Conservation (phyloP, 2,113 vertebrate species). For the Coregonus clupeaformis region DNA sequence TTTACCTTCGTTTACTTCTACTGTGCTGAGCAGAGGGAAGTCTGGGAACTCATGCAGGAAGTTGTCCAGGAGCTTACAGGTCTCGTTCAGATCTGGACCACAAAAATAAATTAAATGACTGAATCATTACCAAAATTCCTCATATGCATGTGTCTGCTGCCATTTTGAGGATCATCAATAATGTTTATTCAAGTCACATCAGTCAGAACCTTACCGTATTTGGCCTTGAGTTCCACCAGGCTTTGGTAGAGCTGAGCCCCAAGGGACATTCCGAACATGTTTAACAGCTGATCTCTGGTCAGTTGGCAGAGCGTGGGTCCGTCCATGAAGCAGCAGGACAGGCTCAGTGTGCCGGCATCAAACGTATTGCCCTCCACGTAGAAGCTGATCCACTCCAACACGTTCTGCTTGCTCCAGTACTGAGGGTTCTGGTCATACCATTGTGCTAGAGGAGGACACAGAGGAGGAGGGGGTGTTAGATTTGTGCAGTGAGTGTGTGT, state of each 20-base stretch:
- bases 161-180: background rate
- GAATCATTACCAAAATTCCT: too few relatives aligned
- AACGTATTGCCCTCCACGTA: slow-evolving; percentile 85
- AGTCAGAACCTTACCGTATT: slow-evolving; percentile 55
- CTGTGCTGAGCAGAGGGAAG: slow-evolving; percentile 62
- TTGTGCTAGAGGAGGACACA: slow-evolving; percentile 60
- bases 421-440: slow-evolving; percentile 82
- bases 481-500: background rate
- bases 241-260: slow-evolving; percentile 83
- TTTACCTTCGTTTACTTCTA: slow-evolving; percentile 54
- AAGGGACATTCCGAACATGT: slow-evolving; percentile 77
- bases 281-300: slow-evolving; percentile 73
- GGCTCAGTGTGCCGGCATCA: slow-evolving; percentile 81
- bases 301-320: slow-evolving; percentile 81
- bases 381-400: slow-evolving; percentile 92
- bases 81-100: slow-evolving; percentile 63
- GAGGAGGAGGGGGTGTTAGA: background rate
- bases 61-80: slow-evolving; percentile 67
- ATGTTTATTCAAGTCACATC: background rate
- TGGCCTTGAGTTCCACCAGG: slow-evolving; percentile 79
- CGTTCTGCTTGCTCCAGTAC: slow-evolving; percentile 84
- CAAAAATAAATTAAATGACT: too few relatives aligned
- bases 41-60: slow-evolving; percentile 63
- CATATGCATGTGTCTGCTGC: too few relatives aligned
- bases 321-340: slow-evolving; percentile 85